Evolutionary conservation across 2,888 invertebrate species (phyloP).

Genomic region (Andrena flavipes): DNA sequence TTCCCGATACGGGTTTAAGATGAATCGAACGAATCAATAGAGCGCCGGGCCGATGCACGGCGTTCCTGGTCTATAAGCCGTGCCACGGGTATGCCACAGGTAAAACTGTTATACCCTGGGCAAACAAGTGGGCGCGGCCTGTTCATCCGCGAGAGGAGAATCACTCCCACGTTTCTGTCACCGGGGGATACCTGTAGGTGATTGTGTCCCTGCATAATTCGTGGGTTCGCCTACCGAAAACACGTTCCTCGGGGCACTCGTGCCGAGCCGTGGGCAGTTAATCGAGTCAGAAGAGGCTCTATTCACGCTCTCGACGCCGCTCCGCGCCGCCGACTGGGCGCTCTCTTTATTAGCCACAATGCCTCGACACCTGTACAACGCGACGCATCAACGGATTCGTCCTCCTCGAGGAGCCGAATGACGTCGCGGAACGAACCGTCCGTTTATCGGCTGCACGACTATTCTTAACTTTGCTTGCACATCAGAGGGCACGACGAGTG

Average conservation of each 20-base stretch:
- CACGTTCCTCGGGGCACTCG: background rate
- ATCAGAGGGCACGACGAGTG: background rate
- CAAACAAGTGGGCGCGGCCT: slow-evolving; percentile 81
- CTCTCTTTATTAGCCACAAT: slow-evolving; percentile 30
- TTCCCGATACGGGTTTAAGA: slow-evolving; percentile 21
- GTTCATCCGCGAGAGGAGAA: slow-evolving; percentile 44
- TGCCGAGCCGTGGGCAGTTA: slow-evolving; percentile 19
- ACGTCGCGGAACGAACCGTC: background rate
- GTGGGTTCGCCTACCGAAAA: slow-evolving; percentile 50
- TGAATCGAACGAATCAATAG: slow-evolving; percentile 64
- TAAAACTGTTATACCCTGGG: slow-evolving; percentile 78
- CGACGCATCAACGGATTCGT: background rate
- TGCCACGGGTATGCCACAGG: slow-evolving; percentile 63
- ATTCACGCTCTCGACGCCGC: slow-evolving; percentile 17
- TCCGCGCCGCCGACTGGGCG: background rate
- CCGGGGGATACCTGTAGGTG: slow-evolving; percentile 44
- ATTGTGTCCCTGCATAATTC: slow-evolving; percentile 54
- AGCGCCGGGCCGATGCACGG: slow-evolving; percentile 3
- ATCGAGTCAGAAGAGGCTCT: slow-evolving; percentile 31
- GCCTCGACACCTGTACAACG: slow-evolving; percentile 30
- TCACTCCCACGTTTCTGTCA: slow-evolving; percentile 70
- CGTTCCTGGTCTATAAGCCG: slow-evolving; percentile 42
- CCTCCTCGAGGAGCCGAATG: background rate
- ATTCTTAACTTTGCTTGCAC: background rate
- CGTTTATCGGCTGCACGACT: background rate